Base-by-base conservation (phyloP, 1,140 invertebrate species). In the Eulimnadia texana region DNA sequence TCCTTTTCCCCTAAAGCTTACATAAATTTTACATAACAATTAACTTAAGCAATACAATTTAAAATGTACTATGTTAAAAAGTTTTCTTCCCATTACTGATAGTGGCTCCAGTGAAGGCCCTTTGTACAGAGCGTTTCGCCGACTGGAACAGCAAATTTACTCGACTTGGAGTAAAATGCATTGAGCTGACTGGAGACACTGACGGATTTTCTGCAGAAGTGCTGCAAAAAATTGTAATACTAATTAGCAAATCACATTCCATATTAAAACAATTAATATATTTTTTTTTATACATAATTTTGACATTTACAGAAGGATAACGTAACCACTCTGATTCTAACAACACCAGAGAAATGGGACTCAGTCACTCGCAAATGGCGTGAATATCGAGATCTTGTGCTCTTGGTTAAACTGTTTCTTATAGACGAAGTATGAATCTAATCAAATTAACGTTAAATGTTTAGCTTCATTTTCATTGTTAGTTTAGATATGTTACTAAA, bases 341-440 rank as follows among this genome's bases (percentile, higher is more conserved):
- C 87, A 13, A 91, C 88, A 3, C 87, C 88, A 9, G 87, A 90
- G 72, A 90, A 90, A 74, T 90, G 85, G 85, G 87, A 90, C 70
- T 82, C 82, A 61, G 68, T 89, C 50, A 89, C 85, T 0, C 75
- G 86, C 63, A 79, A 77, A 65, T 81, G 84, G 64, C 79, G 84
- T 66, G 75, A 16, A 6, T 42, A 42, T 42, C 33, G 72, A 62
- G 68, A 72, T 42, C 66, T 86, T 22, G 77, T 87, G 23, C 73
- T 80, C 65, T 70, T 77, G 1, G 76, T 88, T 10, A 80, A 81
- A 66, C 71, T 91, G 3, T 82, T 91, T 67, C 73, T 90, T n/a
- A 83, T 91, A 60, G 88, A 91, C 73, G 88, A 90, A 74, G 84
- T 83, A 70, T 63, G 56, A 50, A 22, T 49, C 59, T 50, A 33